phyloP scores from a whole-genome alignment of 1,140 invertebrate genomes.

The Tribolium castaneum region DNA sequence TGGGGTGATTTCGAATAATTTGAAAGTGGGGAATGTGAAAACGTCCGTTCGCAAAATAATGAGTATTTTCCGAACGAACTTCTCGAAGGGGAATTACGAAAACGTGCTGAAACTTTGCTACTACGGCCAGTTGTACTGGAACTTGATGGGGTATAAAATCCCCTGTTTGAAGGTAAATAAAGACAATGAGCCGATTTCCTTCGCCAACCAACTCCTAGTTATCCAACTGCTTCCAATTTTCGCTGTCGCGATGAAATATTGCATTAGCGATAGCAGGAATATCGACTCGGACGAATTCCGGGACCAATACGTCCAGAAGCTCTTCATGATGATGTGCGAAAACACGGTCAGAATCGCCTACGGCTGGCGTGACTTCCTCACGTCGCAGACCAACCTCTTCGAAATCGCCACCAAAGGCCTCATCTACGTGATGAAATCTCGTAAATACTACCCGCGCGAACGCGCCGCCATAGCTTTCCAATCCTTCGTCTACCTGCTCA shows the following conservation, averaged over 20 bases:
- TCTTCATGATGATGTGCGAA: slow-evolving; percentile 72
- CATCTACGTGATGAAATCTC: slow-evolving; percentile 65
- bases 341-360: slow-evolving; percentile 73
- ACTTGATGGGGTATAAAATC: slow-evolving; percentile 63
- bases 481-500: slow-evolving; percentile 73
- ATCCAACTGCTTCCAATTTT: slow-evolving; percentile 72
- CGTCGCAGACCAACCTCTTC: slow-evolving; percentile 65
- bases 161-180: slow-evolving; percentile 46
- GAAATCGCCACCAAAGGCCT: slow-evolving; percentile 73
- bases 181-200: slow-evolving; percentile 62
- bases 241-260: slow-evolving; percentile 65
- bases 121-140: slow-evolving; percentile 46
- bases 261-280: slow-evolving; percentile 52
- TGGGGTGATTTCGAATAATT: neutral
- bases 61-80: slow-evolving; percentile 21
- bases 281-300: slow-evolving; percentile 66
- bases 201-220: slow-evolving; percentile 69
- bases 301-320: slow-evolving; percentile 72
- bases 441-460: slow-evolving; percentile 67
- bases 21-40: neutral
- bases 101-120: slow-evolving; percentile 49
- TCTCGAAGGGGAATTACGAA: neutral
- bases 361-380: slow-evolving; percentile 67
- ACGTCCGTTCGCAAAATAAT: neutral
- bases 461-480: slow-evolving; percentile 79